Evolutionary conservation across 2,797 vertebrate species (phyloP), one percentile per base, ranked within the genome.

Genomic region (Crenuchus spilurus): DNA sequence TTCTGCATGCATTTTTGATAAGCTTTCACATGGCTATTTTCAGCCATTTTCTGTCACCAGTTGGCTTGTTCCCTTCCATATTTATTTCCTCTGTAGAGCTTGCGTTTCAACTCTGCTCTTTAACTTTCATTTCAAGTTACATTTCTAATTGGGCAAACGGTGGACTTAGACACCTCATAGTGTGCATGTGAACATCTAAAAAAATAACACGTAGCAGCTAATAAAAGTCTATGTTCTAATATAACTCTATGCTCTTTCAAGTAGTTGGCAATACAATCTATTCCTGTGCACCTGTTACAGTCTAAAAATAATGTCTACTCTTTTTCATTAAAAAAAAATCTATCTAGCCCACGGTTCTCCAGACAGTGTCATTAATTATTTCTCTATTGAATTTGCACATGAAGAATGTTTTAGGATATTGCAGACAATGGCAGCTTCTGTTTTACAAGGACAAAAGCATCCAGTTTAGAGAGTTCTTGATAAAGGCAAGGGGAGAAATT

Each of bases 241-340:
- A 63, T 13, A 16, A 26, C 22, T 41, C 58, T 70, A 28, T 28
- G 69, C 6, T 16, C 26, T 54, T 54, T 51, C 24, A 30, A 49
- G 44, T 20, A 3, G 4, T 2, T 2, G 5, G 6, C 42, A 58
- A 67, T 51, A 11, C 62, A 58, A 10, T 60, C 62, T 49, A 67
- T 62, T 48, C 20, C 13, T 6, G 39, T 42, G 11, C n/a, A 33
- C 49, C 55, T 63, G 28, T 31, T 72, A 37, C 35, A 41, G 51
- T 41, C 33, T 64, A 63, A 55, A 65, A 70, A 62, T 44, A 72
- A 68, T 14, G 63, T 37, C 65, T 69, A 73, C 37, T 58, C 8
- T 57, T 41, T 61, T 76, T 67, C n/a, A 28, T 26, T 72, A 49
- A 48, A 72, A 31, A 78, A 78, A 74, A 74, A 78, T 68, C 48